phyloP scores from a whole-genome alignment of 2,888 invertebrate species.

The Machimus rusticus region DNA sequence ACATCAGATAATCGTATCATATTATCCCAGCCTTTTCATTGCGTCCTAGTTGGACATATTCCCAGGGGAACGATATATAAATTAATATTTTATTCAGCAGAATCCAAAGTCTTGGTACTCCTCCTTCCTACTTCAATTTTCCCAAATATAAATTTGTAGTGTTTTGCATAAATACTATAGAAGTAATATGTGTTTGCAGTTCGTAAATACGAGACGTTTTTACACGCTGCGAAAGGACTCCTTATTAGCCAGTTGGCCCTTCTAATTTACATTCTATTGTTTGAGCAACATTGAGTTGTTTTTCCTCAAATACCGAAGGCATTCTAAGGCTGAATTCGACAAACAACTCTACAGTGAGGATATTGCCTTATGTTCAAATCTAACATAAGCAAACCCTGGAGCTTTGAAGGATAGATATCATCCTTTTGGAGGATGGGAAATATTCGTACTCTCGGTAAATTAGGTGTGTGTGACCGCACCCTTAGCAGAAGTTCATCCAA shows the following conservation, averaged over 20 bases:
- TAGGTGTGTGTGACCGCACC: background rate
- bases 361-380: background rate
- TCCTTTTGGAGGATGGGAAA: background rate
- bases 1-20: background rate
- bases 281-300: background rate
- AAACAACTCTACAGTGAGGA: background rate
- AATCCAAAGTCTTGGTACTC: background rate
- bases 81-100: background rate
- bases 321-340: background rate
- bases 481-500: background rate
- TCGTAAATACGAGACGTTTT: background rate
- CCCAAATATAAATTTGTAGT: background rate
- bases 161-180: background rate
- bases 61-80: background rate
- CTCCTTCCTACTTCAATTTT: background rate
- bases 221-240: background rate
- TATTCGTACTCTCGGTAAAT: too few species aligned
- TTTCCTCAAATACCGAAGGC: background rate
- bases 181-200: background rate
- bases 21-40: background rate
- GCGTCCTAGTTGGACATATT: background rate
- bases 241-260: background rate
- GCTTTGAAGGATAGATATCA: background rate
- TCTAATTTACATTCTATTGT: background rate
- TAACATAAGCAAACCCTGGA: background rate